These are phyloP conservation scores for Agonopterix heracliana DNA, from an alignment of 2,888 invertebrate genomes.

Conservation along the genomic window DNA sequence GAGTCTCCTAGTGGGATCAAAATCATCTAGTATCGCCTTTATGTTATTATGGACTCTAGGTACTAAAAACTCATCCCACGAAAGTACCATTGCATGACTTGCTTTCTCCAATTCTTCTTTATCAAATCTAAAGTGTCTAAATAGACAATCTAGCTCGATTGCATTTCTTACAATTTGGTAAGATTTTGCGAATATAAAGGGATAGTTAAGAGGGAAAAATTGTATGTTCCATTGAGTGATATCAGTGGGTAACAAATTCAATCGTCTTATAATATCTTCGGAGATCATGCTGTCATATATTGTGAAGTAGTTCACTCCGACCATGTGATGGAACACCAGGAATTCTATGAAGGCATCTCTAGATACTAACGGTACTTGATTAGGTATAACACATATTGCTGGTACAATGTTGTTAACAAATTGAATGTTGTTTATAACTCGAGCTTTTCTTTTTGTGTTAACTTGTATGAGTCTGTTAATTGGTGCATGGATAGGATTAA, in stretches of 20 bases:
- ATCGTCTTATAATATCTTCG: conserved; percentile 62
- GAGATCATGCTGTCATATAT: conserved; percentile 78
- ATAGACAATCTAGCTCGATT: conserved; percentile 80
- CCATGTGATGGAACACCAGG: conserved; percentile 79
- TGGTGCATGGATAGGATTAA: conserved; percentile 65
- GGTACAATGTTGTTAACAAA: conserved; percentile 71
- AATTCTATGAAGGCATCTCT: conserved; percentile 79
- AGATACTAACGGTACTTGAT: conserved; percentile 67
- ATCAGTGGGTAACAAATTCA: conserved; percentile 61
- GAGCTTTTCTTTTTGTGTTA: conserved; percentile 50
- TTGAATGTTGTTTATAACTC: conserved; percentile 45
- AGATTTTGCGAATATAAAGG: conserved; percentile 70
- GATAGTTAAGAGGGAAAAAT: conserved; percentile 81
- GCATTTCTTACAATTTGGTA: conserved; percentile 66
- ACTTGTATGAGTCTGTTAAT: conserved; percentile 64
- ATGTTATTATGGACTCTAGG: conserved; percentile 75
- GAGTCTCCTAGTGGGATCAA: conserved; percentile 58
- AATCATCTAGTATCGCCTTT: conserved; percentile 70
- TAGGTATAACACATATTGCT: conserved; percentile 79
- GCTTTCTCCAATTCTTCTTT: conserved; percentile 65
- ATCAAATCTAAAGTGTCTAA: conserved; percentile 75
- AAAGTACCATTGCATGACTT: conserved; percentile 72
- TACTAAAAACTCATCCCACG: conserved; percentile 81
- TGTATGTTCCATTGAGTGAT: conserved; percentile 73
- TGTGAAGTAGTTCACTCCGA: conserved; percentile 80